These are phyloP conservation scores for Tenthredo livida DNA, from an alignment of 2,888 invertebrate genomes.

Conservation along the genomic window DNA sequence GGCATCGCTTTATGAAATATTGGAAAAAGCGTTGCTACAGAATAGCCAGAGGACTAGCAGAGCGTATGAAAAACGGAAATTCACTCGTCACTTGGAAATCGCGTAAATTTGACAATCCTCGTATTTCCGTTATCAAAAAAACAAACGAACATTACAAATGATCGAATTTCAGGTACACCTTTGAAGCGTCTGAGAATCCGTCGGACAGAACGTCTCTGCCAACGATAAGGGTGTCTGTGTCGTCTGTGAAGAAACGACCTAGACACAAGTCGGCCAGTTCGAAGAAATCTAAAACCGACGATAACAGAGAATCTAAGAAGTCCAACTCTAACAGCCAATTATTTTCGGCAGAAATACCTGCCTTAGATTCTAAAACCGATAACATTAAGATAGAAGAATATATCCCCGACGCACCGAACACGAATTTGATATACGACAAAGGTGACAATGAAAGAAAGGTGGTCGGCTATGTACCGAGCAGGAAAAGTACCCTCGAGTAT, in stretches of 20 bases:
- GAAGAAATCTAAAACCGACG: not conserved
- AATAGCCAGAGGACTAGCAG: slow-evolving; percentile 58
- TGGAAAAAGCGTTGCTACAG: slow-evolving; percentile 66
- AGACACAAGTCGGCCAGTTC: not conserved
- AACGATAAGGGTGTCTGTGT: slow-evolving; percentile 68
- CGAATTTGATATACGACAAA: not conserved
- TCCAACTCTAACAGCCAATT: not conserved
- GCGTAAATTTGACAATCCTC: slow-evolving; percentile 60
- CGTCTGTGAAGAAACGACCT: slow-evolving; percentile 61
- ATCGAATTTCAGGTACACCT: slow-evolving; percentile 63
- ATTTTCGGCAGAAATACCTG: not conserved
- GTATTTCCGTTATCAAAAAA: too few relatives aligned
- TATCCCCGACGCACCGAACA: not conserved
- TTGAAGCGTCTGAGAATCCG: slow-evolving; percentile 63
- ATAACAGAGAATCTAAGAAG: not conserved
- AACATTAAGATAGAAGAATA: slow-evolving; percentile 41
- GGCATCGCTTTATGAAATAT: slow-evolving; percentile 67
- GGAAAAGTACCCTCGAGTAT: slow-evolving; percentile 65
- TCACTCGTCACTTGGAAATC: slow-evolving; percentile 67
- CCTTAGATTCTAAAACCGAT: not conserved
- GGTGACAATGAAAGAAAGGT: not conserved
- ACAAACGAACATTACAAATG: not conserved
- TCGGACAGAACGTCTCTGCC: slow-evolving; percentile 63
- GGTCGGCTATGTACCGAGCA: slow-evolving; percentile 68
- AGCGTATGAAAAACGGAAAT: slow-evolving; percentile 61